phyloP scores from a whole-genome alignment of 2,888 invertebrate genomes.

The Cataglyphis rosenhaueri region DNA sequence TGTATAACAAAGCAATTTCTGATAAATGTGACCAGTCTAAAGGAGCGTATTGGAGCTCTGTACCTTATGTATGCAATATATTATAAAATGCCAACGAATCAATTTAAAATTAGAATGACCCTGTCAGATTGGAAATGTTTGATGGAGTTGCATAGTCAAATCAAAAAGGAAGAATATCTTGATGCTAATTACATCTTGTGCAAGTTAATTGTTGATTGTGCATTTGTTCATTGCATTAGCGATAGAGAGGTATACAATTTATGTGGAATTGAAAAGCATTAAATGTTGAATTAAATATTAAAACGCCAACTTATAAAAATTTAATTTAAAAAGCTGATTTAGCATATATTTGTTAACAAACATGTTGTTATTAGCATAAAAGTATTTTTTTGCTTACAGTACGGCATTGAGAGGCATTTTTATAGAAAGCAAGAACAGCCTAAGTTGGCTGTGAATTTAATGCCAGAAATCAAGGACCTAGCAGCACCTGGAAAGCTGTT shows the following conservation, averaged over 20 bases:
- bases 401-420: constrained; percentile 77
- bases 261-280: neutral
- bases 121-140: constrained; percentile 78
- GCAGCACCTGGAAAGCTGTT: constrained; percentile 71
- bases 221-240: constrained; percentile 77
- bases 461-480: constrained; percentile 71
- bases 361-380: neutral
- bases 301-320: neutral
- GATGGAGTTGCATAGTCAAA: constrained; percentile 75
- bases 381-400: constrained; percentile 68
- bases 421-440: constrained; percentile 58
- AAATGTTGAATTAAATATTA: too few species aligned
- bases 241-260: constrained; percentile 77
- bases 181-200: constrained; percentile 82
- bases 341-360: neutral
- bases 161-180: constrained; percentile 78
- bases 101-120: constrained; percentile 79
- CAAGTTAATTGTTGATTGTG: constrained; percentile 79
- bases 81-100: constrained; percentile 79
- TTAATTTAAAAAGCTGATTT: neutral
- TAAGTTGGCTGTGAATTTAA: constrained; percentile 73
- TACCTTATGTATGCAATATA: constrained; percentile 82
- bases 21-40: constrained; percentile 72
- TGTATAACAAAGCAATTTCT: constrained; percentile 79
- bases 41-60: constrained; percentile 80